These are phyloP conservation scores for Lepisosteus oculatus DNA, from an alignment of 2,113 vertebrate genomes.

Conservation along the genomic window DNA sequence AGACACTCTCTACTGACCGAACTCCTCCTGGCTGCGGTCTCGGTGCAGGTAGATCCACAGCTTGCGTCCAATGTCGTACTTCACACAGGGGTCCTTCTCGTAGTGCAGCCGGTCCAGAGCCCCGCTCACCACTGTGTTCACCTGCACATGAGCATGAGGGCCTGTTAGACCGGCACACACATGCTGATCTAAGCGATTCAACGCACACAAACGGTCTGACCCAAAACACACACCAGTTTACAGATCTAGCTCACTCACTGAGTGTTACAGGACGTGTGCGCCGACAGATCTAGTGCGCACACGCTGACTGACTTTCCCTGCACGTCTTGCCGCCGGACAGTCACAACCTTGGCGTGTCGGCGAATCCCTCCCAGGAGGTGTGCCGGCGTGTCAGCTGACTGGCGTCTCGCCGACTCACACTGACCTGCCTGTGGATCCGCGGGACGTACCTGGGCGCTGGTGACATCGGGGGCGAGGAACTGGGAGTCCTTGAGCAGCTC, in stretches of 20 bases:
- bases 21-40: conserved; percentile 91
- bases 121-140: conserved; percentile 95
- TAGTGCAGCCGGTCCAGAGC: conserved; percentile 93
- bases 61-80: conserved; percentile 94
- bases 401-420: too few relatives aligned
- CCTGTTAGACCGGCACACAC: background rate
- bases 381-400: background rate
- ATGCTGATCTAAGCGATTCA: background rate
- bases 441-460: conserved; percentile 83
- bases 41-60: conserved; percentile 96
- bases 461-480: conserved; percentile 94
- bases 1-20: conserved; percentile 67
- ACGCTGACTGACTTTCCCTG: background rate
- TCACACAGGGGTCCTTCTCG: conserved; percentile 96
- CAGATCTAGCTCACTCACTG: too few relatives aligned
- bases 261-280: too few relatives aligned
- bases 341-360: too few relatives aligned
- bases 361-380: too few relatives aligned
- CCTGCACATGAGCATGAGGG: conserved; percentile 56
- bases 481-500: conserved; percentile 96
- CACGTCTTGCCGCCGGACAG: too few relatives aligned
- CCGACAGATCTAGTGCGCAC: background rate
- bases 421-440: too few relatives aligned
- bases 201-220: background rate
- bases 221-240: background rate